Conservation (phyloP, 2,888 invertebrate species). For the Polyommatus iphigenia region DNA sequence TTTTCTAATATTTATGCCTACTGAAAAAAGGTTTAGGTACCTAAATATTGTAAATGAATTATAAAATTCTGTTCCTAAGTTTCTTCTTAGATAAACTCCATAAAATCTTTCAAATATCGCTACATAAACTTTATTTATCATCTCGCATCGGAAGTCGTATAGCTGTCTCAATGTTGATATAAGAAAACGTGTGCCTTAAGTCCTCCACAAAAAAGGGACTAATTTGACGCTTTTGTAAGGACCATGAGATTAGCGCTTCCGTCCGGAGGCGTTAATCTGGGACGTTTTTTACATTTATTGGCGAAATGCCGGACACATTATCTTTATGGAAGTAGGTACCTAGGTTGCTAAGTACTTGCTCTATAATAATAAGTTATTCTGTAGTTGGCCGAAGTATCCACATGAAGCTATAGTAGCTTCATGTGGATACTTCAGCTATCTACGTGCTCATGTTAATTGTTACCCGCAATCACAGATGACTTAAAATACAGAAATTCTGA, state of each 20-base stretch:
- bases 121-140: slow-evolving; percentile 15
- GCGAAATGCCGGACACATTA: background rate
- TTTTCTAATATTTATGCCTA: too few species aligned
- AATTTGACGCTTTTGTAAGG: slow-evolving; percentile 39
- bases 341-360: too few species aligned
- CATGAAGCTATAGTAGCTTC: too few species aligned
- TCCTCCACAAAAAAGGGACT: slow-evolving; percentile 40
- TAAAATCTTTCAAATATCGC: background rate
- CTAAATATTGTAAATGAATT: too few species aligned
- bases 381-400: too few species aligned
- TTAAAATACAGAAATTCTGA: too few species aligned
- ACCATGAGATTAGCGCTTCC: slow-evolving; percentile 46
- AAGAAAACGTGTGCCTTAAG: slow-evolving; percentile 42
- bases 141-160: slow-evolving; percentile 43
- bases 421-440: too few species aligned
- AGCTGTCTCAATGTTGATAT: slow-evolving; percentile 42
- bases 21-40: too few species aligned
- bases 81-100: background rate
- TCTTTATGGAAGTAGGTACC: background rate
- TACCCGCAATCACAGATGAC: too few species aligned
- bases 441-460: too few species aligned
- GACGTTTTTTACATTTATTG: slow-evolving; percentile 31
- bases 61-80: background rate
- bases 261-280: slow-evolving; percentile 35
- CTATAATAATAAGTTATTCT: too few species aligned